phyloP scores from a whole-genome alignment of 2,888 invertebrate species.

The Notocelia uddmanniana region DNA sequence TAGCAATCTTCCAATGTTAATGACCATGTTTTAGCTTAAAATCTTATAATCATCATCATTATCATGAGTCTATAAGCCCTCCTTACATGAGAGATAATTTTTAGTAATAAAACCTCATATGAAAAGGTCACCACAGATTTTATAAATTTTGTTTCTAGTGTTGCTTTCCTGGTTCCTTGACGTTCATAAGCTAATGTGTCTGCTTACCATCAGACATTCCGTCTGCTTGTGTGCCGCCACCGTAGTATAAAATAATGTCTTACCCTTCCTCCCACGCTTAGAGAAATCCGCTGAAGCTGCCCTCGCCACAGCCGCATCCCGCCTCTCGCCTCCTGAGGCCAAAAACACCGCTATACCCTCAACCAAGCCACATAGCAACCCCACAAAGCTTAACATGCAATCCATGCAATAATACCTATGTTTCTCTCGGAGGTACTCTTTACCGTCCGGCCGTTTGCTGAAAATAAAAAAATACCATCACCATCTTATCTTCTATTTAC shows the following conservation, averaged over 20 bases:
- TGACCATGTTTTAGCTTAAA: too few species aligned
- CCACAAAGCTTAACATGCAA: constrained; percentile 38
- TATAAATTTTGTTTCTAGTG: too few species aligned
- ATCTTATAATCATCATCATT: too few species aligned
- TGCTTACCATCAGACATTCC: too few species aligned
- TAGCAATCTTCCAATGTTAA: too few species aligned
- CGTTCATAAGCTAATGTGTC: too few species aligned
- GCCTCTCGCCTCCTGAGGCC: constrained; percentile 38
- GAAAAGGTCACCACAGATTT: too few species aligned
- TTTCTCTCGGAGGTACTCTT: constrained; percentile 65
- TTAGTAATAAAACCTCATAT: too few species aligned
- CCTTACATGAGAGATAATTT: too few species aligned
- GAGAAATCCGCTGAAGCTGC: constrained; percentile 49
- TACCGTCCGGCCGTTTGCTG: constrained; percentile 69
- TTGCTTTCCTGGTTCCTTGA: too few species aligned
- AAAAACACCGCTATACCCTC: constrained; percentile 31
- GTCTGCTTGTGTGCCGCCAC: background rate
- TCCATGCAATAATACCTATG: constrained; percentile 62
- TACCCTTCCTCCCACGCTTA: constrained; percentile 48
- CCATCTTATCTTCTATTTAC: constrained; percentile 51
- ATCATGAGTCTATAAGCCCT: too few species aligned
- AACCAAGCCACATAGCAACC: constrained; percentile 22
- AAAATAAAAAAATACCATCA: constrained; percentile 60
- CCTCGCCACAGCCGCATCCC: constrained; percentile 46
- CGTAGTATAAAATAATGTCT: background rate